These are phyloP conservation scores for Ceratothoa steindachneri DNA, from an alignment of 2,888 invertebrate species.

Conservation along the genomic window DNA sequence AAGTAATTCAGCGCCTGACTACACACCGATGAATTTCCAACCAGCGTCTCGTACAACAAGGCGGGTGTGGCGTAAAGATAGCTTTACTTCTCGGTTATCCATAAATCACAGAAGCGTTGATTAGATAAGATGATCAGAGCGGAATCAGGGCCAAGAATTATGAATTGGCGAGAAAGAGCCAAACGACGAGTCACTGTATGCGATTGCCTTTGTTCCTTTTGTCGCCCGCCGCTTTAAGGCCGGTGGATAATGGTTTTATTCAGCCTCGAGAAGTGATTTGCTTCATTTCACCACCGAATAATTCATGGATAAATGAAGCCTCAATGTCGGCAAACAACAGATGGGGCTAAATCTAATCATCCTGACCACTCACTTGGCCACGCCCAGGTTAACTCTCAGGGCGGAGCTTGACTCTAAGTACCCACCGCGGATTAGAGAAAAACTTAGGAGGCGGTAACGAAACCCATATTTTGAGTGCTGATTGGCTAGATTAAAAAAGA, in stretches of 20 bases:
- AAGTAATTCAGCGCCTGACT: too few relatives aligned
- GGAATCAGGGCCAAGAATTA: not conserved
- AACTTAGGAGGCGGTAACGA: not conserved
- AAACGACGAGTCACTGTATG: not conserved
- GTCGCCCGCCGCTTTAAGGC: conserved; percentile 14
- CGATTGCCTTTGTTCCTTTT: not conserved
- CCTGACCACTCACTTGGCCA: conserved; percentile 9
- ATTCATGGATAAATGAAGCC: conserved; percentile 45
- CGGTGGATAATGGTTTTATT: conserved; percentile 44
- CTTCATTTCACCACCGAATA: conserved; percentile 46
- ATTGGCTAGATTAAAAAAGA: not conserved
- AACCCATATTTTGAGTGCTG: not conserved
- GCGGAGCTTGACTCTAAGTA: not conserved
- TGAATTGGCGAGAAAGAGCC: not conserved
- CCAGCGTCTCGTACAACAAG: too few relatives aligned
- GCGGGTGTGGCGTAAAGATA: too few relatives aligned
- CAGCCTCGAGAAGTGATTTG: conserved; percentile 40
- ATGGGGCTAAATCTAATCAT: conserved; percentile 41
- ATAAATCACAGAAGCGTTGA: not conserved
- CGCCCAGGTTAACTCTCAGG: not conserved
- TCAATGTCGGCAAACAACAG: conserved; percentile 42
- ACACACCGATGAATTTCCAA: too few relatives aligned
- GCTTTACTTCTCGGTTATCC: too few relatives aligned
- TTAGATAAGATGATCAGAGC: not conserved
- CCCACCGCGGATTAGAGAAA: not conserved